A percentile compares a stretch with the other conserved stretches of the same genome.
Conservation (phyloP, 2,888 invertebrate genomes). For the Limnephilus auricula region DNA sequence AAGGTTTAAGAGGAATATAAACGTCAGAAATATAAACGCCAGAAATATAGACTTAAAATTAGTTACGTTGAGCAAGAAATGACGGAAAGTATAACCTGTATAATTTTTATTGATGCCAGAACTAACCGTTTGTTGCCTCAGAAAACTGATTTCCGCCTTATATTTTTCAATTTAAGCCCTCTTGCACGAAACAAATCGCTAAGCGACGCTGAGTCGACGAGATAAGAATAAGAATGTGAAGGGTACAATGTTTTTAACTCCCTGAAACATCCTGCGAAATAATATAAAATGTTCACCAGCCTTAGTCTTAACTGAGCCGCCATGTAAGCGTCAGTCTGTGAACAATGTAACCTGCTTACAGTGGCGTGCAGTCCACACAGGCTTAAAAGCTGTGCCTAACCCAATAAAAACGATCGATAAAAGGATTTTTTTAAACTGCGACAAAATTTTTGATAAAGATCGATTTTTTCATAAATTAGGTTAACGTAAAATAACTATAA, state of each 20-base stretch:
- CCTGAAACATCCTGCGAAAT: not conserved
- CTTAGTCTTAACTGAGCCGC: not conserved
- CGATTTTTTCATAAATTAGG: too few relatives aligned
- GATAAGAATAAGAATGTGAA: not conserved
- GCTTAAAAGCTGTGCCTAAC: too few relatives aligned
- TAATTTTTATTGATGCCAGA: not conserved
- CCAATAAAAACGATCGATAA: too few relatives aligned
- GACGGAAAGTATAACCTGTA: not conserved
- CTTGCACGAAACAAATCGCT: not conserved
- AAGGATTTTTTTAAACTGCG: too few relatives aligned
- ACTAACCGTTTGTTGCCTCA: not conserved
- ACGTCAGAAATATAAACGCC: too few relatives aligned
- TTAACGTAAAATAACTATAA: too few relatives aligned
- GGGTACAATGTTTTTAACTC: not conserved
- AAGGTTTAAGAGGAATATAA: too few relatives aligned
- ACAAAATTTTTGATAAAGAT: too few relatives aligned
- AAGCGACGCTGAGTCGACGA: not conserved
- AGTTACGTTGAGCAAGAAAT: not conserved
- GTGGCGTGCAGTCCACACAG: too few relatives aligned
- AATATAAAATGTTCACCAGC: not conserved
- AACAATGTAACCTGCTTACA: not conserved
- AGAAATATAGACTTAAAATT: too few relatives aligned
- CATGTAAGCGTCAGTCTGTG: not conserved
- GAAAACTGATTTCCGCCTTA: not conserved
- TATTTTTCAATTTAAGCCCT: not conserved